Evolutionary conservation across 2,888 invertebrate species (phyloP), one percentile per base, ranked within the genome.

Genomic region (Actias luna): DNA sequence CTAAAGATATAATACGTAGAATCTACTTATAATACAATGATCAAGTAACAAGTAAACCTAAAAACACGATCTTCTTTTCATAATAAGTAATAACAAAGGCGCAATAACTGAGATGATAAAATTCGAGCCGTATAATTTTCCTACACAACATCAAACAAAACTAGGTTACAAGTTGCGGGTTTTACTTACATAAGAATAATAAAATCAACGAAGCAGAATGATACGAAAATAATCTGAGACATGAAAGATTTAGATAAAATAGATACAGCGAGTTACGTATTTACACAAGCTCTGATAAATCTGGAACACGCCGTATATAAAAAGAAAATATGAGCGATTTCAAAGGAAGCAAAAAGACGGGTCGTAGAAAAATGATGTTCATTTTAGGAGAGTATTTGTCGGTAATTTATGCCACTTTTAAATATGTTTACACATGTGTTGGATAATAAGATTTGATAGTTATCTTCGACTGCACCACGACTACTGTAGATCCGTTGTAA

Each of bases 181-280:
- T 75, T 70, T 70, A 68, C 64, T 71, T 64, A 65, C 69, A 71
- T 71, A 72, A 77, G 69, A 72, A 71, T 70, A 71, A 74, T 69
- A 72, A 73, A 73, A 68, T 62, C 65, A 63, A 64, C 62, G 63
- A 69, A 67, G 64, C 67, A 67, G 66, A 74, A 74, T 71, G 67
- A 73, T 72, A 70, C 64, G 68, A 69, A 65, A 68, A 68, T 72
- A 69, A 74, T 72, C 62, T 70, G 60, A 65, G 69, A 69, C 67
- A 68, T 66, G 63, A 65, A 65, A 65, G 67, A 71, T 55, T 68
- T 71, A n/a, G 65, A 65, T 65, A 66, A 68, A 67, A 29, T 68
- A 67, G 52, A 58, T 59, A 57, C 65, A 64, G 60, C 67, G 62
- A 59, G 58, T 64, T 69, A 59, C 57, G 63, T 55, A 55, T 55